Evolutionary conservation across 2,113 vertebrate genomes (phyloP), one percentile per base, ranked within the genome.

Genomic region (Urocitellus parryii): DNA sequence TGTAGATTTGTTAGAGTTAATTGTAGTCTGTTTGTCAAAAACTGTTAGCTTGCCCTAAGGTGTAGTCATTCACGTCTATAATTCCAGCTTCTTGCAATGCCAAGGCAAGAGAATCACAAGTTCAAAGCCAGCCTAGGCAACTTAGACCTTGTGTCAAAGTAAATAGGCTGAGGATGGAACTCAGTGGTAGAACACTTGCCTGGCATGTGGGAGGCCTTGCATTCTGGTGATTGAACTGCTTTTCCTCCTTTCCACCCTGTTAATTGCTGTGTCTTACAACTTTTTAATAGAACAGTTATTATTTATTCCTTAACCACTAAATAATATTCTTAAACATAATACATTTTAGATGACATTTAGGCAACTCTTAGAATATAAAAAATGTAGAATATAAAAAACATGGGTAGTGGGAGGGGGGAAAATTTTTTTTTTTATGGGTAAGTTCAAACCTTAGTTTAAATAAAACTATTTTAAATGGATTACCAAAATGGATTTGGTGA

Each of bases 241-340:
- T 12, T 8, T 14, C 65, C 12, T 14, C 22, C 58, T 88, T 80
- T 34, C 90, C 84, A 18, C 5, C 34, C 27, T 76, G 4, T 94
- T 81, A 39, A 29, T n/a, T 95, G 14, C 16, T 27, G 17, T 81
- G 79, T 90, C 72, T 89, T 94, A 81, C 73, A 79, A 65, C 56
- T 89, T 83, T 58, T 76, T 72, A 86, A 29, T 88, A 92, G 65
- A 84, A 76, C 76, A 95, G 68, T 86, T 12, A 87, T 76, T 76
- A 22, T 22, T 58, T n/a, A n/a, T 70, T n/a, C 87, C 87, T 97
- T 93, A 89, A 74, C n/a, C 72, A 18, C 9, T 53, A 82, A 93
- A 74, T 13, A 51, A 51, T 56, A 9, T 88, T 29, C 29, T 95
- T 78, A 81, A 73, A 85, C 3, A 45, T n/a, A 53, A 24, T 74